A percentile compares a stretch with the other conserved stretches of the same genome.
Evolutionary conservation across 2,113 vertebrate species (phyloP).

Genomic region (Polyodon spathula): DNA sequence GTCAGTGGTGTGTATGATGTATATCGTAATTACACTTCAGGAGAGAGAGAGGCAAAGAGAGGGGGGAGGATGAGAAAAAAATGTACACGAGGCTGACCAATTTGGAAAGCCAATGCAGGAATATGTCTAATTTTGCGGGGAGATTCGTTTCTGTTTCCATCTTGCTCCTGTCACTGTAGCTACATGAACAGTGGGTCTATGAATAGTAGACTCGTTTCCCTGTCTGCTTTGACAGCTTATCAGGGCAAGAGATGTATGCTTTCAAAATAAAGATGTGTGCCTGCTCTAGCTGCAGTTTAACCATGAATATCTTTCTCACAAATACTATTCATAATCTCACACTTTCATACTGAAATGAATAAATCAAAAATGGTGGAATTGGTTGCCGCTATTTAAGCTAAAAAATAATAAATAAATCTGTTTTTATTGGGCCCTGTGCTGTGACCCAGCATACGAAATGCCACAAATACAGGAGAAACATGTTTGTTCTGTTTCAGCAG

Average conservation of each 20-base stretch:
- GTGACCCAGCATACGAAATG: background rate
- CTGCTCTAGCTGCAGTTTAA: background rate
- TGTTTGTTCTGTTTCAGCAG: constrained; percentile 2
- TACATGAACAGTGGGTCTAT: constrained; percentile 37
- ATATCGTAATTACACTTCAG: no score
- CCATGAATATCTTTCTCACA: background rate
- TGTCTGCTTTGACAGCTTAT: constrained; percentile 41
- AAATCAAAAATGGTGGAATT: background rate
- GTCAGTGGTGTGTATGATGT: no score
- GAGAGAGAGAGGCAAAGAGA: background rate
- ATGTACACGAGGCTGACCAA: background rate
- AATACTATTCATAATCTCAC: background rate
- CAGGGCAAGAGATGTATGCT: constrained; percentile 38
- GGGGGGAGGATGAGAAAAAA: background rate
- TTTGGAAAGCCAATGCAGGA: constrained; percentile 4
- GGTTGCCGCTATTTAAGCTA: background rate
- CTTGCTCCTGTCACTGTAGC: constrained; percentile 41
- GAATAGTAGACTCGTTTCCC: constrained; percentile 28
- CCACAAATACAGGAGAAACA: background rate
- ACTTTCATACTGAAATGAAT: background rate
- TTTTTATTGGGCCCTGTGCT: background rate
- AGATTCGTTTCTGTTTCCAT: constrained; percentile 42
- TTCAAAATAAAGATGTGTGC: constrained; percentile 26
- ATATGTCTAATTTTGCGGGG: constrained; percentile 27
- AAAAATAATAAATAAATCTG: background rate